Base-by-base conservation (phyloP, 2,113 vertebrate genomes). In the Epinephelus cyanopodus region DNA sequence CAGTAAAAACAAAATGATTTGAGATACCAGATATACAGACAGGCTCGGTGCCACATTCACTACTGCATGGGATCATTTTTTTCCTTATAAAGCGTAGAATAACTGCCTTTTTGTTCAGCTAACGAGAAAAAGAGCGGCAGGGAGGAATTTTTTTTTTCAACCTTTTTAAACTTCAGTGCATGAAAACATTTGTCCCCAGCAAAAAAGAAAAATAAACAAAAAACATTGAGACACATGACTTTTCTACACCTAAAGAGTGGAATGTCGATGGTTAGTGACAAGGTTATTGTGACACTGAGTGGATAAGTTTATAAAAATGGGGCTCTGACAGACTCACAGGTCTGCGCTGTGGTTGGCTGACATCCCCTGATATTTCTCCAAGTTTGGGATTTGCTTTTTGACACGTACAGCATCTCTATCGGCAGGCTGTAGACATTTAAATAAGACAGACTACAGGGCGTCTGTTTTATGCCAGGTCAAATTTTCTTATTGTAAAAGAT, bases 1-100 rank as follows among this genome's bases (percentile, higher is more conserved):
- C 96, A 97, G 97, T 97, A 97, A 97, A 99, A 98, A 98, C 96
- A 96, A 97, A 97, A 97, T 93, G 96, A 95, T 87, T 95, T 96
- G 96, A 98, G 96, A 97, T 97, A 98, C 96, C 97, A 98, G 97
- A 98, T 98, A 98, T 97, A 99, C 97, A 98, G 96, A 99, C 97
- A 98, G 97, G 96, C 96, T 97, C 95, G 92, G 95, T 96, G 98
- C 97, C 97, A 98, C 97, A 97, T 97, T 98, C 98, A 99, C 97
- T 97, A 98, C 97, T 96, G 98, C 96, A 93, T 96, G 88, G 89
- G 84, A 81, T 85, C 73, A 57, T 71, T 86, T 87, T 95, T 93
- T 92, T 88, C 84, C 87, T 90, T 95, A 96, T 93, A 96, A 98
- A 98, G 98, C 97, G 95, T 94, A 97, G 97, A 97, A 96, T 95